Conservation (phyloP, 2,113 vertebrate genomes). For the Etia nguti region DNA sequence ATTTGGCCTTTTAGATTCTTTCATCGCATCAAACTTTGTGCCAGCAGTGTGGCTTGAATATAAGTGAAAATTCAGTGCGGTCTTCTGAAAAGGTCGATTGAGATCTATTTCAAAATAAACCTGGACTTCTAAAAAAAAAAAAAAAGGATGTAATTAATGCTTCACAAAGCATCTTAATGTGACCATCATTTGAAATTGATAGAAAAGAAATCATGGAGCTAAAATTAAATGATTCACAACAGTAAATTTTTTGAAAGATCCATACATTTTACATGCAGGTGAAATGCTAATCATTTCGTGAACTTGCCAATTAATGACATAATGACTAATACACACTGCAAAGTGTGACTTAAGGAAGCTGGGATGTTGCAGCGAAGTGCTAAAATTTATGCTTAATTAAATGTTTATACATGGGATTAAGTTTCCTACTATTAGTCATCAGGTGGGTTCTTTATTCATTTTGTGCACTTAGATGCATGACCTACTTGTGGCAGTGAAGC, state of each 20-base stretch:
- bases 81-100: conserved; percentile 52
- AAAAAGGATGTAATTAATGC: background rate
- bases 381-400: conserved; percentile 11
- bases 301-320: background rate
- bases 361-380: background rate
- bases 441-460: background rate
- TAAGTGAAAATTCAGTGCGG: conserved; percentile 21
- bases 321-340: background rate
- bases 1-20: conserved; percentile 69
- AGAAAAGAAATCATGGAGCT: background rate
- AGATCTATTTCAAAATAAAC: conserved; percentile 39
- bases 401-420: conserved; percentile 16
- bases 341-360: background rate
- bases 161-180: background rate
- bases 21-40: conserved; percentile 56
- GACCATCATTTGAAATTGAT: background rate
- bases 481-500: background rate
- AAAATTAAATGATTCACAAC: background rate
- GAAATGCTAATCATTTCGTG: background rate
- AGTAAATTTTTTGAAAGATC: background rate
- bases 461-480: conserved; percentile 4
- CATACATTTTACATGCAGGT: background rate
- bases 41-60: conserved; percentile 36
- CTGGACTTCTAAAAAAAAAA: conserved; percentile 11
- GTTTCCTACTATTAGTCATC: background rate